phyloP scores from a whole-genome alignment of 2,888 invertebrate species.

The Patella pellucida region DNA sequence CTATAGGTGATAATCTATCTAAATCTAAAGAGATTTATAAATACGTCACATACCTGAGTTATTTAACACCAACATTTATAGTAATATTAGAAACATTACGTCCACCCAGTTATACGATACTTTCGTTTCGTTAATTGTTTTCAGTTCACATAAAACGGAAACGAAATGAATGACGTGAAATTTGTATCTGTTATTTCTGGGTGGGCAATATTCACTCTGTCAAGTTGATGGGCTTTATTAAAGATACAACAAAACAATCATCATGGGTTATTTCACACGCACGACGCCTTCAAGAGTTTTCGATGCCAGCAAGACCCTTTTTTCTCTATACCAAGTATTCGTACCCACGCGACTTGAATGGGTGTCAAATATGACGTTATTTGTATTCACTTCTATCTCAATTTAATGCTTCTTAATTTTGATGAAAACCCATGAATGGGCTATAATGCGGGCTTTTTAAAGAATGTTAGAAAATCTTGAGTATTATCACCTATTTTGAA shows the following conservation, averaged over 20 bases:
- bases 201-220: conserved; percentile 9
- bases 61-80: no score
- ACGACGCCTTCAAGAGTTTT: neutral
- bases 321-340: neutral
- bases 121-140: no score
- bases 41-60: no score
- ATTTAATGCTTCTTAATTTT: neutral
- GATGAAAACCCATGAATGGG: no score
- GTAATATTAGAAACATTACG: no score
- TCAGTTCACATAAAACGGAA: neutral
- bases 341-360: conserved; percentile 6
- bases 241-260: neutral
- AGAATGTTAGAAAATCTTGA: no score
- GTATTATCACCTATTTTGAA: no score
- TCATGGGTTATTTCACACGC: neutral
- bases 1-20: no score
- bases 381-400: neutral
- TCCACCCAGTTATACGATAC: no score
- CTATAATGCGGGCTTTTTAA: no score
- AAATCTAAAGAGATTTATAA: no score
- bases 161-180: neutral
- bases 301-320: neutral
- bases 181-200: conserved; percentile 3
- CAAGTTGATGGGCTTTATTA: neutral
- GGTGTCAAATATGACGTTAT: conserved; percentile 10